Evolutionary conservation across 1,140 invertebrate species (phyloP), one percentile per base, ranked within the genome.

Genomic region (Chrysoperla carnea): DNA sequence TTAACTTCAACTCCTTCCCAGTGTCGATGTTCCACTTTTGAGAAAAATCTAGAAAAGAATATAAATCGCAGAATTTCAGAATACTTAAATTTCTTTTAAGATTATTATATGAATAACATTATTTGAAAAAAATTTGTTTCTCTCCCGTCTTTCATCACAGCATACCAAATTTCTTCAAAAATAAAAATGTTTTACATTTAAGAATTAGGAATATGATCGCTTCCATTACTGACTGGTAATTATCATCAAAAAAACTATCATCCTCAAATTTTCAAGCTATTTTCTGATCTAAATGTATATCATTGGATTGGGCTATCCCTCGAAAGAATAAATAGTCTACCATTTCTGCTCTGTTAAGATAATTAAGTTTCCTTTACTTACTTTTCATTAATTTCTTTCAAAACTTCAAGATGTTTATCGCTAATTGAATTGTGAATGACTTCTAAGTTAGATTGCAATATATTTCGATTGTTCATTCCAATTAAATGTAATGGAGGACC

Each of bases 401-500:
- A 56, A 8, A 78, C 50, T 51, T 60, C 49, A 51, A 69, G 63
- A 60, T 84, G 80, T 45, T 70, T 60, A 1, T 70, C 60, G 4
- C 52, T 73, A 15, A 84, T 62, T 1, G 78, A 78, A 40, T 73
- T 59, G 6, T 60, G 57, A 8, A 68, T 46, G 1, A 76, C 66
- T 33, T 73, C 60, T 28, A 85, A 47, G 54, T 79, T 83, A 14
- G 64, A 64, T 4, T 67, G 45, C n/a, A 85, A 53, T 44, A 81
- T 59, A 6, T 68, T 52, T 4, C 58, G 55, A 47, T 60, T 77
- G 56, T 75, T 76, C 62, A 83, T 78, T 23, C 83, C 83, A 44
- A 78, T 67, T 7, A 86, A 53, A 55, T 77, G 72, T 1, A 76
- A 78, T 41, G 69, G 57, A 13, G 74, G 64, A 15, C 69, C 70